phyloP scores from a whole-genome alignment of 2,113 vertebrate species.

The Nematolebias whitei region DNA sequence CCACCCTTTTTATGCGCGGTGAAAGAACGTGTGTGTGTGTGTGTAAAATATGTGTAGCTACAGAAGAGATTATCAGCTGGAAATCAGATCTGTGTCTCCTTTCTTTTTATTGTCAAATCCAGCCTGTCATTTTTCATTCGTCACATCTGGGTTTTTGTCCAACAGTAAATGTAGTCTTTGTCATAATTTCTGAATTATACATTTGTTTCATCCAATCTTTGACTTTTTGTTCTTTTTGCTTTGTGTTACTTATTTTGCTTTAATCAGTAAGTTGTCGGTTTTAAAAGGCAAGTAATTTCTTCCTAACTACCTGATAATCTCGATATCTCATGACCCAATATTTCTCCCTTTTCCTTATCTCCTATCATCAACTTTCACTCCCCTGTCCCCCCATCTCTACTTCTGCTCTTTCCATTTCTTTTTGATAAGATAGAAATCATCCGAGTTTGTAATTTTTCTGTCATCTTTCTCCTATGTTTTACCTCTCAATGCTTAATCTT shows the following conservation, averaged over 20 bases:
- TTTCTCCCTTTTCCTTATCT: slow-evolving; percentile 1
- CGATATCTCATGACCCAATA: not conserved
- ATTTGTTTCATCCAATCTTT: slow-evolving; percentile 13
- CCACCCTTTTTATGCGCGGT: slow-evolving; percentile 16
- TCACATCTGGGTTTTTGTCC: not conserved
- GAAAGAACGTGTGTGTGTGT: slow-evolving; percentile 13
- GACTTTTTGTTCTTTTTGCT: too few relatives aligned
- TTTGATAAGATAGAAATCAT: slow-evolving; percentile 10
- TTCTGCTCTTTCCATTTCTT: not conserved
- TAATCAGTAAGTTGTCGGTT: not conserved
- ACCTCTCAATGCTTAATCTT: too few relatives aligned
- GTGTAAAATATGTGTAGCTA: slow-evolving; percentile 24
- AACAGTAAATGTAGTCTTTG: too few relatives aligned
- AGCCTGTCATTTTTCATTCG: slow-evolving; percentile 3
- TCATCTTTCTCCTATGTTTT: too few relatives aligned
- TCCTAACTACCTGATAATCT: slow-evolving; percentile 24
- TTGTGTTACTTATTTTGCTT: not conserved
- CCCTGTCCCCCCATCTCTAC: not conserved
- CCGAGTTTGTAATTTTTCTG: not conserved
- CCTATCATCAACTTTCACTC: not conserved
- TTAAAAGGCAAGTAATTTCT: too few relatives aligned
- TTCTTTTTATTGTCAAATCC: not conserved
- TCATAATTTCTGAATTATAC: too few relatives aligned
- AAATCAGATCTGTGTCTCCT: slow-evolving; percentile 17
- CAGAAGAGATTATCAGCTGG: slow-evolving; percentile 55